Evolutionary conservation across 2,113 vertebrate genomes (phyloP), one percentile per base, ranked within the genome.

Genomic region (Zootoca vivipara): DNA sequence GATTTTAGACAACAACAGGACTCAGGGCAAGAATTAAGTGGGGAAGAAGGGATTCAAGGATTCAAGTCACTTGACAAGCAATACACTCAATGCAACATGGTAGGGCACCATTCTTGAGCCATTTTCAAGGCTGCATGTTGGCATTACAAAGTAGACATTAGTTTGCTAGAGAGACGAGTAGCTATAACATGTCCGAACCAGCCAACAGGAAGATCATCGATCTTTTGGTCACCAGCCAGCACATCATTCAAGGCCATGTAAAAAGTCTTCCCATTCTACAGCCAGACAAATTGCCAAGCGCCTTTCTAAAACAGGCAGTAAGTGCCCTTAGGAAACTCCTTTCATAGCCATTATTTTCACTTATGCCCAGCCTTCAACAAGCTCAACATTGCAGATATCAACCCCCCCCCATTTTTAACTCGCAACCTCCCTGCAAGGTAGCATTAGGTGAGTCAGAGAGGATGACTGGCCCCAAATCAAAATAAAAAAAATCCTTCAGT

Each of bases 231-330:
- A 64, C 18, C 58, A 52, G 28, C 46, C 75, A 28, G 2, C 0
- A 1, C 28, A 83, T 96, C 97, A 99, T 85, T 97, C 97, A 99
- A 89, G 42, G 99, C 98, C 56, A 99, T 95, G 15, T 98, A 99
- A 96, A 97, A 99, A 16, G 46, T 38, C 77, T 58, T 33, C 18
- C 30, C n/a, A 38, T 10, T 56, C 15, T 56, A 8, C 12, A 46
- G 22, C 40, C 62, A n/a, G n/a, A 70, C 46, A 18, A 70, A 8
- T 52, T 9, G 6, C 4, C 75, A 58, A 26, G 15, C 24, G 18
- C 4, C 9, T 26, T 85, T 8, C 38, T 52, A 12, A 62, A 35
- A 15, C 24, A n/a, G 30, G n/a, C n/a, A 35, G 56, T 3, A 0
- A 15, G 24, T 7, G 13, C 1, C 35, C 26, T 28, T 35, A 35